A percentile compares a stretch with the other conserved stretches of the same genome.
These are phyloP conservation scores for Eupithecia subfuscata DNA, from an alignment of 2,888 invertebrate species.

Conservation along the genomic window DNA sequence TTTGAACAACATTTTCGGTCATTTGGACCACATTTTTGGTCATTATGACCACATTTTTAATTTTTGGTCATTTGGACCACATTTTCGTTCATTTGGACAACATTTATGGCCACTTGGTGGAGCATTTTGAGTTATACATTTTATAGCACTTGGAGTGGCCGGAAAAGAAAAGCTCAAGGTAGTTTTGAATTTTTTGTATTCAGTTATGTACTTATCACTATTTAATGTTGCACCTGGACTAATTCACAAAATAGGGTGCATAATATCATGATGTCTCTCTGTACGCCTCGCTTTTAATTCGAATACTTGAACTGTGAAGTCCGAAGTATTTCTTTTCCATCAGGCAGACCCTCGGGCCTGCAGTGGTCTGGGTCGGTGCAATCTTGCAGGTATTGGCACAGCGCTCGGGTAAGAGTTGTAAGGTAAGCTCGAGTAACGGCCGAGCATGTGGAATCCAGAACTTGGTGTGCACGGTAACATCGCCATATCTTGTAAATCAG, in stretches of 20 bases:
- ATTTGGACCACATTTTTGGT: not conserved
- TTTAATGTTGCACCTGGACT: not conserved
- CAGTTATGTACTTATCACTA: not conserved
- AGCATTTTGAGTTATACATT: too few species aligned
- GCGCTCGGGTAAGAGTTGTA: not conserved
- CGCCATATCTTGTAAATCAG: not conserved
- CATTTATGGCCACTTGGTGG: too few species aligned
- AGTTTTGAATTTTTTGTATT: not conserved
- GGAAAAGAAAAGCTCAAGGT: not conserved
- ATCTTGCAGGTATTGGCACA: not conserved
- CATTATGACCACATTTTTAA: too few species aligned
- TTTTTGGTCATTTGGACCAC: too few species aligned
- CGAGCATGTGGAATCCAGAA: not conserved
- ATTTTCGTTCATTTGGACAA: too few species aligned
- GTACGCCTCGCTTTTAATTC: not conserved
- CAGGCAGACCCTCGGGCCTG: not conserved
- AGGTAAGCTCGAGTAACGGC: not conserved
- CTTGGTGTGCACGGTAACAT: not conserved
- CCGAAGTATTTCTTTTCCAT: not conserved
- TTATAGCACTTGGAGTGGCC: too few species aligned
- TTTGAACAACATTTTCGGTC: not conserved
- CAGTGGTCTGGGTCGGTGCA: not conserved
- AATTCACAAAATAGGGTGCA: not conserved
- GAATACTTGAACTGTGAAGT: not conserved
- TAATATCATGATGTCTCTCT: not conserved